Percentiles rank a stretch among this genome's conserved stretches.
phyloP scores from a whole-genome alignment of 2,797 vertebrate genomes.

The Momotus momota region DNA sequence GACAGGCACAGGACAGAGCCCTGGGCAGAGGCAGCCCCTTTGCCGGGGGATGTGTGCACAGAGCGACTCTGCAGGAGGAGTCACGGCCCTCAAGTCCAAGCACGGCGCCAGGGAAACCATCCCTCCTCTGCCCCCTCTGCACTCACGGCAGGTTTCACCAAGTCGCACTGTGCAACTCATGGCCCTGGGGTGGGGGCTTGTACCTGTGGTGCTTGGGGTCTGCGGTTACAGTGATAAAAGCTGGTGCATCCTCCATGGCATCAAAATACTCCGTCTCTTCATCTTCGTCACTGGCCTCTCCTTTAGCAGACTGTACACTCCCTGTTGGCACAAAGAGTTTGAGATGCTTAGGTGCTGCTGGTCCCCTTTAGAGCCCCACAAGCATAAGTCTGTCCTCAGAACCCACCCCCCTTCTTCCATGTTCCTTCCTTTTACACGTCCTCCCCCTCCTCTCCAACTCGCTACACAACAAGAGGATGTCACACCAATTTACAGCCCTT shows the following conservation, averaged over 20 bases:
- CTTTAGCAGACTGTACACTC: slow-evolving; percentile 85
- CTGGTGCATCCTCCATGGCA: slow-evolving; percentile 97
- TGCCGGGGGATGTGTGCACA: rapidly evolving
- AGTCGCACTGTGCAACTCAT: rapidly evolving
- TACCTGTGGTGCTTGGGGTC: slow-evolving; percentile 93
- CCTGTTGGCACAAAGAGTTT: slow-evolving; percentile 63
- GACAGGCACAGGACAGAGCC: not conserved
- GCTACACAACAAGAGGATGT: rapidly evolving
- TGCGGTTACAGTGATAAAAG: slow-evolving; percentile 96
- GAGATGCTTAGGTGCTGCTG: not conserved
- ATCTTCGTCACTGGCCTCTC: slow-evolving; percentile 98
- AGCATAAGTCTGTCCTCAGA: rapidly evolving
- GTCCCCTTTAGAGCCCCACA: rapidly evolving
- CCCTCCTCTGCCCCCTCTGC: not conserved
- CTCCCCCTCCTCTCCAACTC: not conserved
- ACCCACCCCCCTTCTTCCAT: rapidly evolving
- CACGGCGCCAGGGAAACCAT: rapidly evolving
- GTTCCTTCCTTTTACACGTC: not conserved
- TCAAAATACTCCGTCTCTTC: slow-evolving; percentile 98
- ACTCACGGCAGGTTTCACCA: not conserved
- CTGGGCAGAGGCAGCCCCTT: not conserved
- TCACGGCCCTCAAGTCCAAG: not conserved
- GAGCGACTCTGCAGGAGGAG: rapidly evolving
- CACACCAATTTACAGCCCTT: rapidly evolving
- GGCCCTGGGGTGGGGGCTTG: rapidly evolving